Conservation (phyloP, 2,797 vertebrate genomes). For the Platalea minor region DNA sequence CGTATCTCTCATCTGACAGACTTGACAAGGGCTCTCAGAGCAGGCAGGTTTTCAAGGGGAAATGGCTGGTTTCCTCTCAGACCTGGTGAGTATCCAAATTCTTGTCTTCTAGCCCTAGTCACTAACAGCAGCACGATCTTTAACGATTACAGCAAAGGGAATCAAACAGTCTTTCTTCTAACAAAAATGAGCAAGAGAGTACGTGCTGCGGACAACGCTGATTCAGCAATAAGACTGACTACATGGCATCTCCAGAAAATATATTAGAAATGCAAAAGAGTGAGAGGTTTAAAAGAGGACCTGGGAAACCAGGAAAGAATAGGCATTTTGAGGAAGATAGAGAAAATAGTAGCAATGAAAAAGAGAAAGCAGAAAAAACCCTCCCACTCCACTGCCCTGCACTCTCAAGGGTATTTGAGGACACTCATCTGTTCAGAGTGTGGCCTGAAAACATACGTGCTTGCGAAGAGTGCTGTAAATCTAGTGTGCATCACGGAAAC, state of each 20-base stretch:
- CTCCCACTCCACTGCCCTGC: background rate
- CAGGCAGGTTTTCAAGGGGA: background rate
- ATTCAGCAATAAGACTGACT: background rate
- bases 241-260: background rate
- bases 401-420: background rate
- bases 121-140: background rate
- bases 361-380: background rate
- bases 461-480: background rate
- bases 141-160: background rate
- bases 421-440: background rate
- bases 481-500: background rate
- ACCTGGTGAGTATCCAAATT: slow-evolving; percentile 50
- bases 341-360: background rate
- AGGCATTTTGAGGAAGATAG: background rate
- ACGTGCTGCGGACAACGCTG: background rate
- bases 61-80: slow-evolving; percentile 53
- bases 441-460: background rate
- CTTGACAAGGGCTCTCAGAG: slow-evolving; percentile 4
- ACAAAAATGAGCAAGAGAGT: background rate
- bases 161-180: background rate
- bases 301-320: background rate
- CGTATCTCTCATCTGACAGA: background rate
- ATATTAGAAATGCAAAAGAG: background rate
- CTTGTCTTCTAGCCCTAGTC: background rate
- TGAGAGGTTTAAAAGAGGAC: background rate